Evolutionary conservation across 2,797 vertebrate genomes (phyloP).

Genomic region (Notolabrus celidotus): DNA sequence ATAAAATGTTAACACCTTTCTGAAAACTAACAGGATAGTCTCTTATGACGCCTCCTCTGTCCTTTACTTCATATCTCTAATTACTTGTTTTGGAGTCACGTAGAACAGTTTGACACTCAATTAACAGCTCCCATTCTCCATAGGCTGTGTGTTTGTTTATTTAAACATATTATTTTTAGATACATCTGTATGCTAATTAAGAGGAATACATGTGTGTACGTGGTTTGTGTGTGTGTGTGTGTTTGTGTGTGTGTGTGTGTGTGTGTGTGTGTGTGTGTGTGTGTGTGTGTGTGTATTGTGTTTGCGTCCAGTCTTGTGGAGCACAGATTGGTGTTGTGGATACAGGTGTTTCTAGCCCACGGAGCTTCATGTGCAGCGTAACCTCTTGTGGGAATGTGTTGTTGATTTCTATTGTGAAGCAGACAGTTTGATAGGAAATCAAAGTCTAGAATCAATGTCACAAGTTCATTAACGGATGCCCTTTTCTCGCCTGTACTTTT

Average conservation of each 20-base stretch:
- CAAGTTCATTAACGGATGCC: slow-evolving; percentile 81
- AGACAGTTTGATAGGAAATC: slow-evolving; percentile 82
- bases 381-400: slow-evolving; percentile 54
- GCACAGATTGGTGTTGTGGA: slow-evolving; percentile 12
- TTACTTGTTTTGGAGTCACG: slow-evolving; percentile 66
- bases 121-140: slow-evolving; percentile 64
- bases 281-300: background rate
- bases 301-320: slow-evolving; percentile 18
- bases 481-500: slow-evolving; percentile 76
- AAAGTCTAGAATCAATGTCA: slow-evolving; percentile 81
- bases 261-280: background rate
- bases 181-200: slow-evolving; percentile 64
- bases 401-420: slow-evolving; percentile 72
- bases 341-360: slow-evolving; percentile 57
- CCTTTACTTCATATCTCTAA: slow-evolving; percentile 65
- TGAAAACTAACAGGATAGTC: slow-evolving; percentile 43
- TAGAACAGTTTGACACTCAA: slow-evolving; percentile 67
- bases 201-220: no score
- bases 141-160: slow-evolving; percentile 60
- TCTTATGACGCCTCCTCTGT: slow-evolving; percentile 55
- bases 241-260: background rate
- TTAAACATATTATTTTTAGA: slow-evolving; percentile 52
- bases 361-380: slow-evolving; percentile 30
- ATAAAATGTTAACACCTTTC: slow-evolving; percentile 43
- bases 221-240: background rate